Evolutionary conservation across 2,888 invertebrate genomes (phyloP), one percentile per base, ranked within the genome.

Genomic region (Chrysotoxum bicinctum): DNA sequence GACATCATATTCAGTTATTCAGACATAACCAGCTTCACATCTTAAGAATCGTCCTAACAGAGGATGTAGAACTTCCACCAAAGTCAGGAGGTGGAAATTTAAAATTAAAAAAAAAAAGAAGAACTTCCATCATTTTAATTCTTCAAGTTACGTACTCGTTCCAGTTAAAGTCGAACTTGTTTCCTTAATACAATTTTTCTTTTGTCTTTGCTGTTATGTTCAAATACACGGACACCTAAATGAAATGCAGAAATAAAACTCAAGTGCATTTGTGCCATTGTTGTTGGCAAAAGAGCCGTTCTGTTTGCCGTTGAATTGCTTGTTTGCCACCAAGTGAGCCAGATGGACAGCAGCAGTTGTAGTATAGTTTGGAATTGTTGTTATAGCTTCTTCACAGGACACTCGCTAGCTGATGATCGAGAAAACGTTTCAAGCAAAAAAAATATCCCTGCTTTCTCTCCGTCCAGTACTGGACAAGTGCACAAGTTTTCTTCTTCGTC

Each of bases 131-230:
- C 79, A 79, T 79, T 64, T 62, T 40, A 10, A 48, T 32, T 19
- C 66, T 30, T 75, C 52, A 60, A 60, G 60, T 75, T 75, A 48
- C n/a, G n/a, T n/a, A n/a, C 60, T 75, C 69, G 48, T 76, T 68
- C 68, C 48, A 68, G 72, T 56, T 73, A 68, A 62, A 76, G 76
- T 73, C 81, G 81, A 85, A 81, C 81, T 77, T 85, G 85, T 85
- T 81, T 85, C 76, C 68, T 77, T 85, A 85, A 85, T 85, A 76
- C 76, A 81, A 85, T 85, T n/a, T n/a, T n/a, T 81, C 73, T 66
- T 85, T 85, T 81, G 85, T 81, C 68, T 72, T 68, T 82, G 66
- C 76, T 69, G 62, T 76, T 80, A 48, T 68, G 26, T 30, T 26
- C 40, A 62, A 64, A 70, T 66, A 30, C 54, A 80, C 32, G 40